Conservation (phyloP, 2,888 invertebrate genomes). For the Melinaea marsaeus region DNA sequence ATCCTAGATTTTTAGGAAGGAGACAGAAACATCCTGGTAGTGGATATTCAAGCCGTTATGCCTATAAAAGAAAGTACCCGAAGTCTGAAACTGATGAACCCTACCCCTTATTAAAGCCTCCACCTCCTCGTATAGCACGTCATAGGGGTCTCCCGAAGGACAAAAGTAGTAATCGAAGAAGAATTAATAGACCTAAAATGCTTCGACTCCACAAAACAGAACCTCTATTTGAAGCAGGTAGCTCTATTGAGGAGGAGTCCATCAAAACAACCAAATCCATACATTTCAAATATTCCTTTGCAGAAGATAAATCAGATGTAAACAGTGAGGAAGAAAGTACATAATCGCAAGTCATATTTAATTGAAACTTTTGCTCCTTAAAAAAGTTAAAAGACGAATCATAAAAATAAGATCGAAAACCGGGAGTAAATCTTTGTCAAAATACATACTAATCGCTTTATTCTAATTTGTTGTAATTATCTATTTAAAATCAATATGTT, state of each 20-base stretch:
- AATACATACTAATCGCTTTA: no score
- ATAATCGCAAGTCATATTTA: background rate
- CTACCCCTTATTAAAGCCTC: constrained; percentile 68
- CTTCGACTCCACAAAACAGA: constrained; percentile 56
- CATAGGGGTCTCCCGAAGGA: constrained; percentile 47
- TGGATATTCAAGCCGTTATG: constrained; percentile 46
- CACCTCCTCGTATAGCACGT: constrained; percentile 52
- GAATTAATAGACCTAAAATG: constrained; percentile 53
- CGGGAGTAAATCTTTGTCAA: no score
- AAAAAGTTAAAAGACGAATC: no score
- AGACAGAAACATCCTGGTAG: constrained; percentile 56
- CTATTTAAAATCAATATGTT: no score
- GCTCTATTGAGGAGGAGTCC: constrained; percentile 40
- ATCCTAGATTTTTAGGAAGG: constrained; percentile 45
- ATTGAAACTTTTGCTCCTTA: no score
- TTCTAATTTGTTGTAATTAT: no score
- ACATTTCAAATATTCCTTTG: constrained; percentile 53
- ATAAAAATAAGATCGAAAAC: no score
- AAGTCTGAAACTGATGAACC: constrained; percentile 59
- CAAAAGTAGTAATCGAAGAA: constrained; percentile 51
- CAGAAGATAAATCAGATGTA: constrained; percentile 51
- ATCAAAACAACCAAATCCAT: constrained; percentile 45
- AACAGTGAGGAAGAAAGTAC: constrained; percentile 30
- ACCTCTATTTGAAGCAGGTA: constrained; percentile 57
- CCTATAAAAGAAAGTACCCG: constrained; percentile 56